Evolutionary conservation across 2,113 vertebrate genomes (phyloP).

Genomic region (Lota lota): DNA sequence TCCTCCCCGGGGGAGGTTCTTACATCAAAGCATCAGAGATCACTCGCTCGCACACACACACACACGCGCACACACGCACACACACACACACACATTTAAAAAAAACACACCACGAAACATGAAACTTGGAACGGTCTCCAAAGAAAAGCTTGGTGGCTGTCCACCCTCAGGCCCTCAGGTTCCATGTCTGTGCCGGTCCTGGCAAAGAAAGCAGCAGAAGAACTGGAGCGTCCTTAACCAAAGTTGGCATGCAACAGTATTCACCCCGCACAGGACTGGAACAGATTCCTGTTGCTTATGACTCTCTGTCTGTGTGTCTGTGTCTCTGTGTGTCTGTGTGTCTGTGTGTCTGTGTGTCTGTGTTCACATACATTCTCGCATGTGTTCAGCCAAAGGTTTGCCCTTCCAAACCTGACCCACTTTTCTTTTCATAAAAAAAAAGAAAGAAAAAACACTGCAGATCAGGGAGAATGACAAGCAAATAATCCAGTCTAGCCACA

Average conservation of each 20-base stretch:
- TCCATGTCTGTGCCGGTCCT: neutral
- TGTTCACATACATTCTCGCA: neutral
- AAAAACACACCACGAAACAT: conserved; percentile 46
- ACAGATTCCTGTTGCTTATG: conserved; percentile 4
- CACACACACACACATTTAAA: conserved; percentile 24
- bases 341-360: neutral
- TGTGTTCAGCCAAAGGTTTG: conserved; percentile 24
- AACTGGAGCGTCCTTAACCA: conserved; percentile 30
- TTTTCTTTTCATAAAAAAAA: no score
- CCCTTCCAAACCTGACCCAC: conserved; percentile 40
- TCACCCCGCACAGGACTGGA: conserved; percentile 31
- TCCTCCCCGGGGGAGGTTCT: conserved; percentile 17
- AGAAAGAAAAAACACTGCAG: no score
- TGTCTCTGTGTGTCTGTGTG: neutral
- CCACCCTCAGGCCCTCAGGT: neutral
- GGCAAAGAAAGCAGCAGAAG: conserved; percentile 47
- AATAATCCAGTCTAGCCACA: conserved; percentile 10
- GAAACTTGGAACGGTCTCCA: conserved; percentile 53
- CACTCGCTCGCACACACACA: conserved; percentile 35
- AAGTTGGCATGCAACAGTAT: conserved; percentile 24
- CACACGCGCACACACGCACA: conserved; percentile 19
- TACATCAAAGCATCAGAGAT: conserved; percentile 59
- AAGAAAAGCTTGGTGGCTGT: conserved; percentile 6
- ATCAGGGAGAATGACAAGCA: conserved; percentile 29
- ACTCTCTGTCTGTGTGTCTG: neutral